Conservation (phyloP, 35 echinoderm and acorn worm species). For the Strongylocentrotus purpuratus region DNA sequence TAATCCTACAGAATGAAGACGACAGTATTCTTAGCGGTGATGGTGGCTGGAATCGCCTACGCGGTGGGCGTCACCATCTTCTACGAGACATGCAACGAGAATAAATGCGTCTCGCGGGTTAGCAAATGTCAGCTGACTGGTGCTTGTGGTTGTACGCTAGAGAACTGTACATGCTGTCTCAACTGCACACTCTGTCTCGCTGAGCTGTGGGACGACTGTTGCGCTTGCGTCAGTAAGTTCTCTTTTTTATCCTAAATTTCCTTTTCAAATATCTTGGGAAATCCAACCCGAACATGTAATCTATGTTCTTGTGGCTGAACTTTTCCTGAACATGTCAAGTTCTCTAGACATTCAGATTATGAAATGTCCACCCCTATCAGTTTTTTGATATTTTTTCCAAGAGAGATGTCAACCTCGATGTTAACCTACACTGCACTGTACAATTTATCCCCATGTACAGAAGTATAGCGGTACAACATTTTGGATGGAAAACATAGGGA, state of each 20-base stretch:
- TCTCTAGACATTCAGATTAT: not conserved
- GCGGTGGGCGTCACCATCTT: constrained; percentile 52
- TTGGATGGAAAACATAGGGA: not conserved
- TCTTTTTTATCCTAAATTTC: not conserved
- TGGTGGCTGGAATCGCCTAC: constrained; percentile 51
- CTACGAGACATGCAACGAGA: constrained; percentile 77
- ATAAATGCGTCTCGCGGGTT: constrained; percentile 73
- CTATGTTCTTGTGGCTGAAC: no score
- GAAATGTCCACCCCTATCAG: not conserved
- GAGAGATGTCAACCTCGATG: not conserved
- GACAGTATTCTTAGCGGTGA: constrained; percentile 49
- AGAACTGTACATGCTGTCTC: constrained; percentile 86
- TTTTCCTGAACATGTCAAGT: not conserved
- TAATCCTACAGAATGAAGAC: constrained; percentile 21
- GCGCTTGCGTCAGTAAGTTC: constrained; percentile 80
- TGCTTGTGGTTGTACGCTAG: constrained; percentile 69
- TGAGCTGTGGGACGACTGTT: constrained; percentile 76
- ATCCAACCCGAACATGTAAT: not conserved
- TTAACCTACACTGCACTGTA: not conserved
- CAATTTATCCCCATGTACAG: not conserved
- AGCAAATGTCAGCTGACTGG: constrained; percentile 84
- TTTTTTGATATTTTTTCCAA: not conserved
- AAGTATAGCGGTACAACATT: not conserved
- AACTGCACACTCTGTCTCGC: constrained; percentile 80
- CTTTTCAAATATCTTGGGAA: not conserved